phyloP scores from a whole-genome alignment of 1,140 invertebrate genomes.

The Drosophila gunungcola region DNA sequence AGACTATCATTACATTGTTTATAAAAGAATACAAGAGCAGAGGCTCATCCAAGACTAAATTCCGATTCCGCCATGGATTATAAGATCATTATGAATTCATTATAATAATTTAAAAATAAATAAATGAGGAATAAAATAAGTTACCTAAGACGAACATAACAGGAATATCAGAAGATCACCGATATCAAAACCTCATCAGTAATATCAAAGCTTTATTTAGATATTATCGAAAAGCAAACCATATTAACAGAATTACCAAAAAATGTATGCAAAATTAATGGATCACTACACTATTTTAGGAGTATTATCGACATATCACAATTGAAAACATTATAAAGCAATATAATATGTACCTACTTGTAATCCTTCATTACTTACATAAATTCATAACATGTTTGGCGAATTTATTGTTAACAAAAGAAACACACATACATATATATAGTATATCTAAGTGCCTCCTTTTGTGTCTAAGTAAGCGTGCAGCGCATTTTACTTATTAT shows the following conservation, averaged over 20 bases:
- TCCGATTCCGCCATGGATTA: no score
- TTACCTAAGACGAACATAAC: background rate
- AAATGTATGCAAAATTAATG: background rate
- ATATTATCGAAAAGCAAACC: background rate
- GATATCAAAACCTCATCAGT: background rate
- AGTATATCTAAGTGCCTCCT: slow-evolving; percentile 17
- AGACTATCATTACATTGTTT: no score
- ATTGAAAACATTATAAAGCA: background rate
- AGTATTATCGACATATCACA: background rate
- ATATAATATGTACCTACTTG: slow-evolving; percentile 1
- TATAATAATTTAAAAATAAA: no score
- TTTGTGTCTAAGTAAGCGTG: slow-evolving; percentile 24
- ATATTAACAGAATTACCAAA: background rate
- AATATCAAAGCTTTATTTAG: slow-evolving; percentile 6
- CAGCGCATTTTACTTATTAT: slow-evolving; percentile 48
- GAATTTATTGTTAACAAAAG: slow-evolving; percentile 23
- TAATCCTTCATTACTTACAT: slow-evolving; percentile 8
- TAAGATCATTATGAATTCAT: no score
- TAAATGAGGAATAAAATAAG: background rate
- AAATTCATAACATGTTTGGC: slow-evolving; percentile 4
- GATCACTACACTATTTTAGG: slow-evolving; percentile 1
- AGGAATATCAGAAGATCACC: slow-evolving; percentile 4
- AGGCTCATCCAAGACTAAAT: no score
- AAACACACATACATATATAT: background rate
- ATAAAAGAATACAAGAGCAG: no score